These are phyloP conservation scores for Melanocharis versteri DNA, from an alignment of 2,113 vertebrate genomes.

Conservation along the genomic window DNA sequence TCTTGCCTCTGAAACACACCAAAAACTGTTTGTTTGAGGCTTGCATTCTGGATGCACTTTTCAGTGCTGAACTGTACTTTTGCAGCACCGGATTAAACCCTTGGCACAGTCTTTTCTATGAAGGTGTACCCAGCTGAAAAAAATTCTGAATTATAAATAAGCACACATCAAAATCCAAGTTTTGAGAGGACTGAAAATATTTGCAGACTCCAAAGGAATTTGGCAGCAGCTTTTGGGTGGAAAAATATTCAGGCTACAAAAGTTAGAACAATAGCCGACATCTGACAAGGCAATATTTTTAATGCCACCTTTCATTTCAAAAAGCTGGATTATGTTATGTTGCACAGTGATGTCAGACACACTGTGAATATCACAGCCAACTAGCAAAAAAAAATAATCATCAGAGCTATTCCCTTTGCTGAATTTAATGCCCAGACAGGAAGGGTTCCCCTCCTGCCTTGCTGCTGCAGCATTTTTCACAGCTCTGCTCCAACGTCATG, in stretches of 20 bases:
- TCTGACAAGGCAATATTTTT: not conserved
- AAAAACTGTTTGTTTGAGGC: not conserved
- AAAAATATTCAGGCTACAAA: not conserved
- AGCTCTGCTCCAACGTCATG: not conserved
- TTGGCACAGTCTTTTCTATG: not conserved
- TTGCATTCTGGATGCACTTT: not conserved
- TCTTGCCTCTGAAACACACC: not conserved
- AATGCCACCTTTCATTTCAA: not conserved
- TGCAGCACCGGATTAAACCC: not conserved
- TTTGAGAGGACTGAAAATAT: not conserved
- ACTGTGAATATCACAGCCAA: not conserved
- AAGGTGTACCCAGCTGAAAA: not conserved
- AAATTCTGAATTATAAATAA: not conserved
- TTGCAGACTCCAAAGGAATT: not conserved
- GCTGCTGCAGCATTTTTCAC: not conserved
- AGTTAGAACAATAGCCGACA: not conserved
- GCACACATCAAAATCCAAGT: not conserved
- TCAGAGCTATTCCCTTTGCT: not conserved
- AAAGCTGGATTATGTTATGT: not conserved
- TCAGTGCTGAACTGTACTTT: accelerated
- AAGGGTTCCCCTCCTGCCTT: not conserved
- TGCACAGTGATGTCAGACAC: not conserved
- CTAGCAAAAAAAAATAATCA: not conserved
- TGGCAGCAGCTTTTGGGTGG: not conserved
- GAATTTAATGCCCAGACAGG: not conserved